phyloP scores from a whole-genome alignment of 2,797 vertebrate species.

The Danio jaintianensis region DNA sequence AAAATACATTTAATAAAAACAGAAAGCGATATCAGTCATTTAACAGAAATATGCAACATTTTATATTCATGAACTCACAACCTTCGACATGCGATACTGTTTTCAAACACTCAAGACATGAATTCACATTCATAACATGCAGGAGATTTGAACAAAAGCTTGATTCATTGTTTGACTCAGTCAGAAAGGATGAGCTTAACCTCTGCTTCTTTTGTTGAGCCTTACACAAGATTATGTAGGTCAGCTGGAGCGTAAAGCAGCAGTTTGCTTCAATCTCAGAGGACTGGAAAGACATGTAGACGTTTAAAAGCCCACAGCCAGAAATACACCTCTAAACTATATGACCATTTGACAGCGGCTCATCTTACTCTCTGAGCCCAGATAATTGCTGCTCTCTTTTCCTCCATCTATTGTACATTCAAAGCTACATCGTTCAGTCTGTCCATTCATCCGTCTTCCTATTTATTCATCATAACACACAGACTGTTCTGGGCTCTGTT shows the following conservation, averaged over 20 bases:
- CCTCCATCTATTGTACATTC: conserved; percentile 22
- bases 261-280: conserved; percentile 22
- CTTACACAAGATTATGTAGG: conserved; percentile 30
- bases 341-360: conserved; percentile 16
- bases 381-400: conserved; percentile 18
- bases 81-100: not conserved
- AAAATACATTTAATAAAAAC: too few relatives aligned
- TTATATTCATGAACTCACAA: not conserved
- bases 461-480: conserved; percentile 20
- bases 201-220: conserved; percentile 8
- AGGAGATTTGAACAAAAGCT: not conserved
- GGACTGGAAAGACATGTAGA: conserved; percentile 19
- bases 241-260: conserved; percentile 17
- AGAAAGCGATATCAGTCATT: not conserved
- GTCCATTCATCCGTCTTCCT: not conserved
- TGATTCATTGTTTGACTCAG: not conserved
- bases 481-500: not conserved
- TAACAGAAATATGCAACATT: not conserved
- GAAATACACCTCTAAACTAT: conserved; percentile 30
- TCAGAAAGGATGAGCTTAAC: not conserved
- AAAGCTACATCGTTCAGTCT: conserved; percentile 5
- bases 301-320: conserved; percentile 23
- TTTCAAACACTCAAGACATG: not conserved
- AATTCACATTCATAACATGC: not conserved
- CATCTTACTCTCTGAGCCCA: conserved; percentile 9